Base-by-base conservation (phyloP, 2,888 invertebrate genomes). In the Xanthia togata region DNA sequence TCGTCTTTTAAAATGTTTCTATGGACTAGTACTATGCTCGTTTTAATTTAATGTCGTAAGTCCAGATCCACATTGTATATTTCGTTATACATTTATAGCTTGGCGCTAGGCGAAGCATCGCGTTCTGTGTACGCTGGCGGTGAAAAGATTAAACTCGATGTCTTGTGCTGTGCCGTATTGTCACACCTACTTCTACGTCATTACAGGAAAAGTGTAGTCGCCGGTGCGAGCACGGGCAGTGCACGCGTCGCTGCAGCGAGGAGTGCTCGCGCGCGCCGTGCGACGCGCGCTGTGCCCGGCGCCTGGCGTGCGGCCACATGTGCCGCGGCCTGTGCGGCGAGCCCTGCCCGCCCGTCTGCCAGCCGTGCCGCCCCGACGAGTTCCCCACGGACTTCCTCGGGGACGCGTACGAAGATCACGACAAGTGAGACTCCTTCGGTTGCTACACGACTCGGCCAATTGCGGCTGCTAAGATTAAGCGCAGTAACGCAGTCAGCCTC, bases 281-380 rank as follows among this genome's bases (percentile, higher is more conserved):
- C 90, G 82, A 79, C 31, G 88, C 91, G 89, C 92, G 94, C 14
- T 97, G 97, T 89, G 23, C 70, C 26, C 89, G 85, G 76, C 35
- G 35, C 35, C 93, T 96, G 81, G 70, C 86, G 57, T 98, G 98
- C 93, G 94, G 95, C 0, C 98, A 98, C 93, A 89, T 90, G n/a
- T 98, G 98, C 93, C 96, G 97, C 89, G 98, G 98, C 23, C 96
- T 98, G 70, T 98, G 98, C 93, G 98, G 98, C n/a, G 98, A 98
- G 92, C 96, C 95, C 17, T 98, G 98, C 91, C 97, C 97, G 26
- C 92, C 92, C 53, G 88, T 97, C 71, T 98, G 98, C 93, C 92
- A 95, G 44, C 68, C 90, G 26, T 98, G 98, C 93, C 87, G 97
- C 79, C 94, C 95, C n/a, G 96, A 96, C 14, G 87, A 93, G 79